Evolutionary conservation across 2,888 invertebrate genomes (phyloP).

Genomic region (Dynastes hyllus): DNA sequence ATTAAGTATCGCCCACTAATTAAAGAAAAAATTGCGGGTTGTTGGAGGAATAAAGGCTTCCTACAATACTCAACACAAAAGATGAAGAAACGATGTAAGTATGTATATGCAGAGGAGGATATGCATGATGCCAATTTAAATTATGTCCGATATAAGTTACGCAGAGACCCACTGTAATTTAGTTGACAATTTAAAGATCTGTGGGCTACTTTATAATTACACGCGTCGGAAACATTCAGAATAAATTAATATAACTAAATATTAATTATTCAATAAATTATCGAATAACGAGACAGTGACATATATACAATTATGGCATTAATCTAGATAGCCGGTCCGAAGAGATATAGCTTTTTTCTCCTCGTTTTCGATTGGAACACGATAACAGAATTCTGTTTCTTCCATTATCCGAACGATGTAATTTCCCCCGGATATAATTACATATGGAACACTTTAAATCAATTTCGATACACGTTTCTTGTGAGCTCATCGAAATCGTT

Average conservation of each 20-base stretch:
- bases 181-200: slow-evolving; percentile 55
- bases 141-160: slow-evolving; percentile 48
- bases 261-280: slow-evolving; percentile 52
- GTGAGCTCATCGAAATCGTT: slow-evolving; percentile 20
- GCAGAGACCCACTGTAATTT: slow-evolving; percentile 51
- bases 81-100: slow-evolving; percentile 1
- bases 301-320: slow-evolving; percentile 49
- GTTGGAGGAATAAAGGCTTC: slow-evolving; percentile 16
- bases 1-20: slow-evolving; percentile 36
- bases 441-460: slow-evolving; percentile 48
- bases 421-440: slow-evolving; percentile 49
- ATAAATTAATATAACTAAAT: slow-evolving; percentile 50
- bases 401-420: slow-evolving; percentile 44
- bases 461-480: slow-evolving; percentile 32
- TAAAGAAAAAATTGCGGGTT: slow-evolving; percentile 39
- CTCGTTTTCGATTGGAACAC: slow-evolving; percentile 28
- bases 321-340: slow-evolving; percentile 39
- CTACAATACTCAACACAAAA: neutral
- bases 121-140: slow-evolving; percentile 41
- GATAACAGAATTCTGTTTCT: slow-evolving; percentile 42
- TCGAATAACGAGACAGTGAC: slow-evolving; percentile 51
- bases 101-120: slow-evolving; percentile 11
- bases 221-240: slow-evolving; percentile 47
- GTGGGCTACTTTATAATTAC: slow-evolving; percentile 53
- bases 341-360: slow-evolving; percentile 11